Evolutionary conservation across 1,140 invertebrate species (phyloP).

Genomic region (Nephotettix cincticeps): DNA sequence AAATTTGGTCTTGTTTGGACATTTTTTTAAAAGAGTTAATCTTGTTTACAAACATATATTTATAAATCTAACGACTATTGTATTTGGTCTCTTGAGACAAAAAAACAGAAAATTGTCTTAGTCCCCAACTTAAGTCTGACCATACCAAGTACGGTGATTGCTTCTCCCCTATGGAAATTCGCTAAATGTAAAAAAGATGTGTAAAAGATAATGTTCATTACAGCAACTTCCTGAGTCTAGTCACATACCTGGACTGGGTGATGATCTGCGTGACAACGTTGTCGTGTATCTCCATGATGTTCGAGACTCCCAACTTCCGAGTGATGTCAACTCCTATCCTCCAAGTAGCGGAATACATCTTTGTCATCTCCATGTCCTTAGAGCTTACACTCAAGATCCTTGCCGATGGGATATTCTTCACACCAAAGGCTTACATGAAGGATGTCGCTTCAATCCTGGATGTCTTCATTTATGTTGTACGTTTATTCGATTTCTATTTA

Average conservation of each 20-base stretch:
- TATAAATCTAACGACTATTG: too few species aligned
- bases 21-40: too few species aligned
- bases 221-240: slow-evolving; percentile 95
- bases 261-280: slow-evolving; percentile 98
- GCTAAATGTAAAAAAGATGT: too few species aligned
- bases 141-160: too few species aligned
- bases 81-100: too few species aligned
- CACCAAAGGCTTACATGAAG: slow-evolving; percentile 97
- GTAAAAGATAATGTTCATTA: too few species aligned
- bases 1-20: too few species aligned
- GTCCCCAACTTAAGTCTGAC: too few species aligned
- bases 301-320: slow-evolving; percentile 89
- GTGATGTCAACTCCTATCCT: slow-evolving; percentile 82
- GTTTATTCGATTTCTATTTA: too few species aligned
- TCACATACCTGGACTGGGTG: slow-evolving; percentile 98
- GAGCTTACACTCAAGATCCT: slow-evolving; percentile 95
- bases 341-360: slow-evolving; percentile 96
- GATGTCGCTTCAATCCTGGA: slow-evolving; percentile 96
- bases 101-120: too few species aligned
- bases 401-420: slow-evolving; percentile 98
- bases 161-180: too few species aligned
- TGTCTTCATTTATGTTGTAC: slow-evolving; percentile 96
- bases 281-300: slow-evolving; percentile 98
- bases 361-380: slow-evolving; percentile 97
- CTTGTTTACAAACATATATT: too few species aligned